Evolutionary conservation across 1,140 invertebrate genomes (phyloP).

Genomic region (Pseudachorutes palmiensis): DNA sequence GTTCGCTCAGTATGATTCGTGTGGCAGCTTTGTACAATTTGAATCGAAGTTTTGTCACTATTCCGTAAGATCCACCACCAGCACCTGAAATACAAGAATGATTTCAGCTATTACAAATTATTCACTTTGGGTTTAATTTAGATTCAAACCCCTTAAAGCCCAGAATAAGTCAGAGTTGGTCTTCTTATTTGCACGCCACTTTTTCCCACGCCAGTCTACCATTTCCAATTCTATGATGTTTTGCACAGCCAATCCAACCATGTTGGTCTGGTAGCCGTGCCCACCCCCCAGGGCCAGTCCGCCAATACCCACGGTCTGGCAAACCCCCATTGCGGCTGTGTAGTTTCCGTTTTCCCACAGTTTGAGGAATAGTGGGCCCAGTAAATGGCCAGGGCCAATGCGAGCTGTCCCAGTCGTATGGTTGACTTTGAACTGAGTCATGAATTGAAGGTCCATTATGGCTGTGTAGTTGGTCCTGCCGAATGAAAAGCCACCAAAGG

Average conservation of each 20-base stretch:
- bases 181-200: neutral
- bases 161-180: neutral
- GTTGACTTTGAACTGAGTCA: neutral
- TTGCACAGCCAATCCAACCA: neutral
- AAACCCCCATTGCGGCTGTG: neutral
- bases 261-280: neutral
- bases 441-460: conserved; percentile 2
- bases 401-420: neutral
- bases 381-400: neutral
- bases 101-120: neutral
- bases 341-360: conserved; percentile 1
- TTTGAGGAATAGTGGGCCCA: neutral
- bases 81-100: neutral
- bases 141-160: neutral
- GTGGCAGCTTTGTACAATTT: neutral
- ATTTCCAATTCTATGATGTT: conserved; percentile 1
- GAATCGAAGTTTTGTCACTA: neutral
- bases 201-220: neutral
- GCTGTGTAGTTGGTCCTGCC: neutral
- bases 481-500: neutral
- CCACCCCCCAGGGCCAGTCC: neutral
- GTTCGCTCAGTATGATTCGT: too few relatives aligned
- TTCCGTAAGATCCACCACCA: neutral
- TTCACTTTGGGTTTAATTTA: neutral
- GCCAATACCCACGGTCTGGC: neutral